Evolutionary conservation across 2,888 invertebrate genomes (phyloP).

Genomic region (Desoria tigrina): DNA sequence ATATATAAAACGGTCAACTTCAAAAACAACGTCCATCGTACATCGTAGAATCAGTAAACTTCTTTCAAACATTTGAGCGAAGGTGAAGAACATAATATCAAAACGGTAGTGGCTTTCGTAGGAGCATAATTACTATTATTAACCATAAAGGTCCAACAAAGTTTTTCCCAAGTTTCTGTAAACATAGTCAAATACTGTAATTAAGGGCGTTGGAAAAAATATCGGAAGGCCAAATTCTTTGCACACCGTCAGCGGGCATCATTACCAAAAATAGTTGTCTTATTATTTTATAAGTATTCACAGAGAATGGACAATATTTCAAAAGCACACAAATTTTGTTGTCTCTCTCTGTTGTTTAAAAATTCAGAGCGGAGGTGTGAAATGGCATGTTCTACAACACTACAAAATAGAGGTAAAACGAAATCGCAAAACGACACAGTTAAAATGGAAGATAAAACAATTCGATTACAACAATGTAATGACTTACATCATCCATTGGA

Average conservation of each 20-base stretch:
- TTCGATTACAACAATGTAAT: background rate
- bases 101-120: background rate
- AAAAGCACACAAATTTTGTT: background rate
- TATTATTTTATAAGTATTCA: no score
- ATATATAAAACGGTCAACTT: slow-evolving; percentile 36
- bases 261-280: no score
- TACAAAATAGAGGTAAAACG: background rate
- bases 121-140: background rate
- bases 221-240: no score
- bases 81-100: no score
- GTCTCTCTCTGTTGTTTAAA: slow-evolving; percentile 6
- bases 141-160: background rate
- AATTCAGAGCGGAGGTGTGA: background rate
- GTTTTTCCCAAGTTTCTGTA: slow-evolving; percentile 20
- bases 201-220: no score
- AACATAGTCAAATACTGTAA: no score
- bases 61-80: no score
- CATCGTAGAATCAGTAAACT: no score
- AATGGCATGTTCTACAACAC: background rate
- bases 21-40: no score
- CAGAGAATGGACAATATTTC: no score
- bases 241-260: no score
- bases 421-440: background rate
- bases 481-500: slow-evolving; percentile 11
- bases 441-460: slow-evolving; percentile 2